Evolutionary conservation across 2,113 vertebrate species (phyloP).

Genomic region (Nettapus auritus): DNA sequence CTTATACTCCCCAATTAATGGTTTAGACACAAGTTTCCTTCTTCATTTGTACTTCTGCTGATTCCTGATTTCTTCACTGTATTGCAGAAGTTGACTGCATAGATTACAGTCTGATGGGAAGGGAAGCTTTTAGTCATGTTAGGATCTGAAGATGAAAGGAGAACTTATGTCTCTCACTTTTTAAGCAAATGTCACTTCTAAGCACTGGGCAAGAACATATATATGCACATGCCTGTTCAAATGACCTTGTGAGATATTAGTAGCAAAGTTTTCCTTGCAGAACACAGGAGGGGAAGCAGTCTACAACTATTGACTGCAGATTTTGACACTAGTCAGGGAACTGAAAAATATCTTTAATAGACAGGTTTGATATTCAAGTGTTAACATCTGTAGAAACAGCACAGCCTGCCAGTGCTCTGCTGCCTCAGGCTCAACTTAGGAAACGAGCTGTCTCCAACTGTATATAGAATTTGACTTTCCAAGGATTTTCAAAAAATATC

Average conservation of each 20-base stretch:
- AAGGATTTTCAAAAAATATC: not conserved
- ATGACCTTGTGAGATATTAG: not conserved
- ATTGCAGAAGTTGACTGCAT: not conserved
- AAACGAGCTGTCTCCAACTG: not conserved
- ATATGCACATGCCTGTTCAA: rapidly evolving
- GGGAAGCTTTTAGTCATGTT: not conserved
- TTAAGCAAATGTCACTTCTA: not conserved
- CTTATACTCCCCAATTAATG: not conserved
- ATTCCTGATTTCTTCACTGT: not conserved
- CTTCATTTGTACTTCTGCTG: not conserved
- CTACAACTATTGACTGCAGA: not conserved
- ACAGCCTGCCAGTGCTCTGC: not conserved
- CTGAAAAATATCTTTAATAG: not conserved
- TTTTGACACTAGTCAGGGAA: not conserved
- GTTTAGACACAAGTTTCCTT: not conserved
- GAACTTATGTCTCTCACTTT: not conserved
- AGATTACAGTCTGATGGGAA: not conserved
- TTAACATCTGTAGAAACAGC: not conserved
- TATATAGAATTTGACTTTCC: not conserved
- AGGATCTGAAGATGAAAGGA: not conserved
- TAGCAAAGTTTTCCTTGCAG: not conserved
- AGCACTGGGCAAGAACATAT: too few species aligned
- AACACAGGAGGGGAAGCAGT: not conserved
- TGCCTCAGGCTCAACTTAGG: not conserved
- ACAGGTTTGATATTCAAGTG: not conserved